phyloP scores from a whole-genome alignment of 2,888 invertebrate species.

The Chymomyza fuscimana region DNA sequence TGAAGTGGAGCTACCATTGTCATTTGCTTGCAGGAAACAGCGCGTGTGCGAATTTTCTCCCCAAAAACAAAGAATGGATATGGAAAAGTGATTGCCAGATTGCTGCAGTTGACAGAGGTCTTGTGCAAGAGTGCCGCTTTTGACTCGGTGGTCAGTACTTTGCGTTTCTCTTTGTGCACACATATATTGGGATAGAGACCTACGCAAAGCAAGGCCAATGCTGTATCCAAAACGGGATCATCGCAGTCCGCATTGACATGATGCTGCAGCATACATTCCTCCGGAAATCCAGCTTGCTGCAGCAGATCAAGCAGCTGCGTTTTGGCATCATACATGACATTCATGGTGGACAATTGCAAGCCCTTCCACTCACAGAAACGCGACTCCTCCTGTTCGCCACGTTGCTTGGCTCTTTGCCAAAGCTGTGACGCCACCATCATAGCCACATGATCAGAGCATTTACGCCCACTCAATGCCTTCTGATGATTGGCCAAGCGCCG shows the following conservation, averaged over 20 bases:
- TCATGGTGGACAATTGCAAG: constrained; percentile 91
- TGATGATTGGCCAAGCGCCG: constrained; percentile 91
- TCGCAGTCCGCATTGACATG: constrained; percentile 88
- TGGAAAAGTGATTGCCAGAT: constrained; percentile 90
- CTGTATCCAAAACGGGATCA: constrained; percentile 89
- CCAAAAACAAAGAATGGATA: constrained; percentile 98
- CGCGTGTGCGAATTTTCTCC: constrained; percentile 97
- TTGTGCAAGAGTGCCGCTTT: constrained; percentile 97
- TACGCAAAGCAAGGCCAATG: constrained; percentile 91
- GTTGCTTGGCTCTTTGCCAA: constrained; percentile 86
- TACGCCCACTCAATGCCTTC: constrained; percentile 90
- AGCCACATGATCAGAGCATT: constrained; percentile 96
- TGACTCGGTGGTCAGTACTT: constrained; percentile 96
- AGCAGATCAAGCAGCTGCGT: constrained; percentile 85
- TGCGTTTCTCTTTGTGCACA: constrained; percentile 95
- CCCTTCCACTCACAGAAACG: constrained; percentile 95
- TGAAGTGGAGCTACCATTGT: constrained; percentile 97
- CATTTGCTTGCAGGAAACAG: constrained; percentile 97
- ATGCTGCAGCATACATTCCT: constrained; percentile 89
- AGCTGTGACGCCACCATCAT: constrained; percentile 95
- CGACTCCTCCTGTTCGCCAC: constrained; percentile 88
- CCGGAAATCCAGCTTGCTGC: constrained; percentile 91
- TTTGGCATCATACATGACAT: constrained; percentile 95
- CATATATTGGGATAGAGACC: constrained; percentile 99
- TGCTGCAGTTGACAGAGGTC: constrained; percentile 96